Evolutionary conservation across 1,140 invertebrate species (phyloP).

Genomic region (Paracyclopina nana): DNA sequence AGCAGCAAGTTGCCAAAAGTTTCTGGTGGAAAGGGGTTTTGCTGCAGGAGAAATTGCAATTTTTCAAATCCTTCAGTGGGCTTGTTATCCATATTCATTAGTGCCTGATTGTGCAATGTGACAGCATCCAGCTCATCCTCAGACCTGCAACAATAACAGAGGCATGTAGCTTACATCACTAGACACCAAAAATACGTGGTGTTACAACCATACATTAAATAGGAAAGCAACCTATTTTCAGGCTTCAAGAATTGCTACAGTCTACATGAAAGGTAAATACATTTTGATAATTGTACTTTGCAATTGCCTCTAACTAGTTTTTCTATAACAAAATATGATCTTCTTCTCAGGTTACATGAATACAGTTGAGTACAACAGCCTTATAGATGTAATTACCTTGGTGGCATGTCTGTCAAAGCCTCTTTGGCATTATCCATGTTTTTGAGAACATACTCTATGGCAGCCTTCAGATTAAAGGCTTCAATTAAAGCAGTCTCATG

Average conservation of each 20-base stretch:
- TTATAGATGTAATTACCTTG: constrained; percentile 29
- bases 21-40: constrained; percentile 90
- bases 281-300: too few species aligned
- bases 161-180: not conserved
- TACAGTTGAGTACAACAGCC: too few species aligned
- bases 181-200: not conserved
- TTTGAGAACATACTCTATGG: constrained; percentile 91
- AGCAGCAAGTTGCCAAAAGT: constrained; percentile 90
- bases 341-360: too few species aligned
- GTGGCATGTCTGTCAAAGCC: constrained; percentile 93
- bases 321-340: too few species aligned
- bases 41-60: constrained; percentile 83
- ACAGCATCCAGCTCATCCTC: constrained; percentile 96
- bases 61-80: constrained; percentile 90
- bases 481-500: constrained; percentile 93
- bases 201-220: too few species aligned
- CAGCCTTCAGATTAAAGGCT: constrained; percentile 95
- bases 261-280: too few species aligned
- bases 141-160: constrained; percentile 28
- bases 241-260: too few species aligned
- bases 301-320: too few species aligned
- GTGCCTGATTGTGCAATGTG: constrained; percentile 79
- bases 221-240: too few species aligned
- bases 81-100: constrained; percentile 77
- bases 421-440: constrained; percentile 78